phyloP scores from a whole-genome alignment of 1,140 invertebrate species.

The Armadillidium nasatum region DNA sequence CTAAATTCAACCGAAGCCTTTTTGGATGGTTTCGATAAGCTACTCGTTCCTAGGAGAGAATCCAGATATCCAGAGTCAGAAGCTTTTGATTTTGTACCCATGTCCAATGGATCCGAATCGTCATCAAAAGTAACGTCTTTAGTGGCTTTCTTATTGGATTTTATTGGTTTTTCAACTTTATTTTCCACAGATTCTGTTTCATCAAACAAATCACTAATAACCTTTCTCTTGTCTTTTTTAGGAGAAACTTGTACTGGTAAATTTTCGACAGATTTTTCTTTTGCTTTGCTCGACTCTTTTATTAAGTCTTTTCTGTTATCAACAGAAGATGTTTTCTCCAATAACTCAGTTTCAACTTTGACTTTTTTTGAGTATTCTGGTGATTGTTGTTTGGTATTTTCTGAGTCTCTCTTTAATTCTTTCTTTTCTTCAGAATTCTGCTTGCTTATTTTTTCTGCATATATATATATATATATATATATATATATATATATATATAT shows the following conservation, averaged over 20 bases:
- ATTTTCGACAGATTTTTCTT: neutral
- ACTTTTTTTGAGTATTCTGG: too few relatives aligned
- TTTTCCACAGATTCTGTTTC: neutral
- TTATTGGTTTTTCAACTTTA: neutral
- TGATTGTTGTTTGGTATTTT: too few relatives aligned
- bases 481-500: too few relatives aligned
- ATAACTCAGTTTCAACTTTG: too few relatives aligned
- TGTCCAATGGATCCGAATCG: neutral
- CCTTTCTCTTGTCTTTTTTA: neutral
- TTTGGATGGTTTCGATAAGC: neutral
- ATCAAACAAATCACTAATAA: neutral
- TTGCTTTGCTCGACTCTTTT: neutral
- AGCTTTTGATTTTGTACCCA: neutral
- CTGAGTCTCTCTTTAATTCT: too few relatives aligned
- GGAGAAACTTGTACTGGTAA: neutral
- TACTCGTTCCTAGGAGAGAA: neutral
- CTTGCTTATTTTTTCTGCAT: too few relatives aligned
- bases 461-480: too few relatives aligned
- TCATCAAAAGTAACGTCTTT: neutral
- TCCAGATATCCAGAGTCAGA: neutral
- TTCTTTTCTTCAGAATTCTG: too few relatives aligned
- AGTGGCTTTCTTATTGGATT: neutral
- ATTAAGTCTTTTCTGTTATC: too few relatives aligned
- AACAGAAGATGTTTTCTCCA: too few relatives aligned
- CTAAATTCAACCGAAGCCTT: neutral